Conservation (phyloP, 2,888 invertebrate species). For the Drosophila hamatofila region DNA sequence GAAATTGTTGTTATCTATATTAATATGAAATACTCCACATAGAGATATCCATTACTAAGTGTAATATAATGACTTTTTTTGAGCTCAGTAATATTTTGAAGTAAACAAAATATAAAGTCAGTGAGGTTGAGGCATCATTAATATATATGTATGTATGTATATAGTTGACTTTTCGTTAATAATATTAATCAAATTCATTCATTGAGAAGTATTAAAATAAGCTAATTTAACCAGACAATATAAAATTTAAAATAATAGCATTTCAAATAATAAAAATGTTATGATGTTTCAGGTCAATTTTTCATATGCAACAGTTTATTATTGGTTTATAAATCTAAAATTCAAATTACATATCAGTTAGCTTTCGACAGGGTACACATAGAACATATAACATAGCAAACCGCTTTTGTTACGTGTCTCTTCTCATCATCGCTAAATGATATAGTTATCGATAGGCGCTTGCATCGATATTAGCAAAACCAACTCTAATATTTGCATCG, state of each 20-base stretch:
- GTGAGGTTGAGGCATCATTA: no score
- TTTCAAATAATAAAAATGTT: not conserved
- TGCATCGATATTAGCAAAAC: slow-evolving; percentile 24
- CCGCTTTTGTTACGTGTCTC: slow-evolving; percentile 1
- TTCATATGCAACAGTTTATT: not conserved
- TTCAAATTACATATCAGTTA: not conserved
- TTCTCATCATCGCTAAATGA: slow-evolving; percentile 1
- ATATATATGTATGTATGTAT: no score
- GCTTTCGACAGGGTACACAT: not conserved
- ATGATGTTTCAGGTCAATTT: not conserved
- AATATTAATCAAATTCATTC: not conserved
- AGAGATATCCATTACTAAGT: not conserved
- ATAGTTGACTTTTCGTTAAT: not conserved
- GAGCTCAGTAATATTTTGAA: not conserved
- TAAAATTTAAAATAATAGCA: not conserved
- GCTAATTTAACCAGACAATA: no score
- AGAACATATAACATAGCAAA: not conserved
- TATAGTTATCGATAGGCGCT: slow-evolving; percentile 17
- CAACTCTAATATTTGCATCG: slow-evolving; percentile 43
- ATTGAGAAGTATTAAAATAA: no score
- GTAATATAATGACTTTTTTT: not conserved
- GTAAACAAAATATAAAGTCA: no score
- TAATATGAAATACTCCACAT: slow-evolving; percentile 1
- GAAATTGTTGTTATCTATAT: not conserved
- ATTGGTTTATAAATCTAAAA: not conserved